Base-by-base conservation (phyloP, 2,113 vertebrate genomes). In the Cyanoramphus novaezelandiae region DNA sequence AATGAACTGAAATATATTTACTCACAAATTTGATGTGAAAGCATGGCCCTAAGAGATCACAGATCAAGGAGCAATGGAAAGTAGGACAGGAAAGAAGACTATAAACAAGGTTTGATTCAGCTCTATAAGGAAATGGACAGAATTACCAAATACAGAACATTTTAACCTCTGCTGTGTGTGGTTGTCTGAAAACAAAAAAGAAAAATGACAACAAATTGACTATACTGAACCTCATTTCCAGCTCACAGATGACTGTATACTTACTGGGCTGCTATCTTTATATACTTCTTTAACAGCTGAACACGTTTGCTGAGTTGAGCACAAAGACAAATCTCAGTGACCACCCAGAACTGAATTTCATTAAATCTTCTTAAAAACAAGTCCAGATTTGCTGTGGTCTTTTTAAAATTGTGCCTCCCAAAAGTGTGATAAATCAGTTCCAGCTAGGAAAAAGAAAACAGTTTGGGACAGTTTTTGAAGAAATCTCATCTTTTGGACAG, bases 181-280 rank as follows among this genome's bases (percentile, higher is more conserved):
- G 37, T 33, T 77, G 35, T n/a, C 27, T 80, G 72, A 86, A 71
- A 88, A 92, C 25, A 85, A 84, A 70, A 92, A 82, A 94, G 11
- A 74, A 84, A 93, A 78, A 11, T 12, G 46, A 77, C 81, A 86
- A 49, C 43, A 70, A 20, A 64, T 17, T 62, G 43, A 60, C 24
- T 47, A 31, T 18, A 62, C 10, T 39, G 20, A 92, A 81, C 19
- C 20, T 78, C 43, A 81, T 78, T 88, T 83, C 50, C 72, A 92
- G 47, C 17, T 89, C 77, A 88, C n/a, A 72, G 19, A 37, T 31
- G 44, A 76, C 0, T 94, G 33, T 62, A 71, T 95, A 98, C 99
- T 99, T 98, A 99, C 99, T 99, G 99, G 60, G 99, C 99, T 60
- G 99, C 99, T 69, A 99, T 99, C 98, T 99, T 99, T 97, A 99